Evolutionary conservation across 2,113 vertebrate genomes (phyloP).

Genomic region (Formicarius rufipectus): DNA sequence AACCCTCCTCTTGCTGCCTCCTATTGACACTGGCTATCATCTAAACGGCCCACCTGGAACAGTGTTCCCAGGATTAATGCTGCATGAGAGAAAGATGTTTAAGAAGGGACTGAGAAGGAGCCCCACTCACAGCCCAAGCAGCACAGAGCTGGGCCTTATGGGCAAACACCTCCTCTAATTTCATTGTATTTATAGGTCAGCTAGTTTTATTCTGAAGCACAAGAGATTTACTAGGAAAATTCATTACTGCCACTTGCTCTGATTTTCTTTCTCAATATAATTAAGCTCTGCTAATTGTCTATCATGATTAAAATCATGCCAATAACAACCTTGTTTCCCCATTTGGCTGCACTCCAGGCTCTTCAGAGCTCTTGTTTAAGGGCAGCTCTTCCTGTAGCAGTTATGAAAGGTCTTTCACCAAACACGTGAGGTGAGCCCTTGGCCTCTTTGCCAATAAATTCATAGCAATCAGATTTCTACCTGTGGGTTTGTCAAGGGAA

Average conservation of each 20-base stretch:
- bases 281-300: constrained; percentile 83
- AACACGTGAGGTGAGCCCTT: background rate
- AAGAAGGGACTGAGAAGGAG: background rate
- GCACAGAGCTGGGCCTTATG: constrained; percentile 45
- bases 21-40: constrained; percentile 33
- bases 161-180: constrained; percentile 66
- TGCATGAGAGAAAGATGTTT: background rate
- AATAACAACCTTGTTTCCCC: constrained; percentile 78
- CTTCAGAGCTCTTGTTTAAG: constrained; percentile 70
- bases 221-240: constrained; percentile 74
- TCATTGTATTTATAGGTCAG: constrained; percentile 76
- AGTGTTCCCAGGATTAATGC: background rate
- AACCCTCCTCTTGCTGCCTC: constrained; percentile 4
- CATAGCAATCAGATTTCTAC: background rate
- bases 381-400: constrained; percentile 65
- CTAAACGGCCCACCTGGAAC: constrained; percentile 21
- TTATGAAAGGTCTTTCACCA: constrained; percentile 61
- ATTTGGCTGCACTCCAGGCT: constrained; percentile 71
- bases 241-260: constrained; percentile 76
- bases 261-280: constrained; percentile 76
- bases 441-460: background rate
- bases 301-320: constrained; percentile 81
- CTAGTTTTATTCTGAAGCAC: constrained; percentile 69
- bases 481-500: background rate
- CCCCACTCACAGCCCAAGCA: background rate